Evolutionary conservation across 23 tunicate species (phyloP), one percentile per base, ranked within the genome.

Genomic region (Diplosoma virens): DNA sequence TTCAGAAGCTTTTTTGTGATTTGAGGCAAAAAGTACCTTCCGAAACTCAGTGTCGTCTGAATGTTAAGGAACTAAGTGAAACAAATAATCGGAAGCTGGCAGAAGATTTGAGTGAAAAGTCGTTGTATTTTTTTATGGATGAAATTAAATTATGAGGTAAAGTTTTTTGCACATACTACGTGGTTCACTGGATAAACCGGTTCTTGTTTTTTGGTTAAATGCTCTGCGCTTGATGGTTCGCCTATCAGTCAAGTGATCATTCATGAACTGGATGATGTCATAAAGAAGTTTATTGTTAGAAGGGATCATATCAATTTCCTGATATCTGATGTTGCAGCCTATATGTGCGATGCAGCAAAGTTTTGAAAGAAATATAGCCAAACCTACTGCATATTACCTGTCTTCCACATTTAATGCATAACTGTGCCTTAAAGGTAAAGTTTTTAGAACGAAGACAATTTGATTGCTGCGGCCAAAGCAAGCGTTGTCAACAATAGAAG

Each of bases 141-240:
- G 65, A 58, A 58, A 58, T 24, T 14, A 24, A 68, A n/a, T 68
- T 68, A 36, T 34, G 75, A 68, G 75, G 54, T 28, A 68, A 68
- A 68, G 37, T 7, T 68, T 68, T 68, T 26, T 68, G 75, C 75
- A 68, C 75, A 68, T 11, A 28, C 54, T 68, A 21, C 37, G 54
- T 68, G 75, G 75, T 68, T 34, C 75, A 68, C 24, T 68, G 75
- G 75, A 68, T 28, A 68, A 68, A 28, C 75, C 75, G 35, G 54
- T 34, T 7, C 17, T 23, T 23, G 35, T 22, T 68, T 68, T 68
- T 68, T 68, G 53, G 75, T 68, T 68, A 68, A 68, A 68, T 68
- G 75, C 75, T 68, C 54, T 34, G 75, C 37, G 75, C 53, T 68
- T 21, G 53, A 36, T 26, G 32, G 53, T 3, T 68, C 54, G 54